A percentile compares a stretch with the other conserved stretches of the same genome.
Evolutionary conservation across 2,888 invertebrate species (phyloP).

Genomic region (Pheosia gnoma): DNA sequence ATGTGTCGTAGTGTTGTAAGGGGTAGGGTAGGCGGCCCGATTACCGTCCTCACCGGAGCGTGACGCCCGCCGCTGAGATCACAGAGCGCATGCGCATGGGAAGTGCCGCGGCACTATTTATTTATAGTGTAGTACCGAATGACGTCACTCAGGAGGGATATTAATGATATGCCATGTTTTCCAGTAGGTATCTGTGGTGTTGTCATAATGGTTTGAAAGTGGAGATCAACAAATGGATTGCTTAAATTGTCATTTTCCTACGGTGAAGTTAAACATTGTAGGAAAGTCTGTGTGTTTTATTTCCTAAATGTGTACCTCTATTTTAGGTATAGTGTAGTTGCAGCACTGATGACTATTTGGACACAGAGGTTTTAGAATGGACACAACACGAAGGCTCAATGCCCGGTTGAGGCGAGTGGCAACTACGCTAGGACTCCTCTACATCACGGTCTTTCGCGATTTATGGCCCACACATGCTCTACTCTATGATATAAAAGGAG

Average conservation of each 20-base stretch:
- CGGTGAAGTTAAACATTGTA: too few relatives aligned
- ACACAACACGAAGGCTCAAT: too few relatives aligned
- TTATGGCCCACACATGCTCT: too few relatives aligned
- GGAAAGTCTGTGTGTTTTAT: too few relatives aligned
- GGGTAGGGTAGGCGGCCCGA: slow-evolving; percentile 70
- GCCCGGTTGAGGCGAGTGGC: too few relatives aligned
- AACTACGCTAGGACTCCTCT: too few relatives aligned
- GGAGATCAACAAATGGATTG: background rate
- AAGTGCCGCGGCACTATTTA: slow-evolving; percentile 58
- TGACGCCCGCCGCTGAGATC: slow-evolving; percentile 81
- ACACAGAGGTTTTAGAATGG: too few relatives aligned
- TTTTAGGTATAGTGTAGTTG: too few relatives aligned
- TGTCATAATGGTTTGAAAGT: slow-evolving; percentile 5
- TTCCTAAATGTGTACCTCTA: too few relatives aligned
- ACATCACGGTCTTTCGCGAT: too few relatives aligned
- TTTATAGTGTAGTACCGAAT: slow-evolving; percentile 37
- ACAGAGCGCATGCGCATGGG: slow-evolving; percentile 55
- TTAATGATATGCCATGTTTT: slow-evolving; percentile 19
- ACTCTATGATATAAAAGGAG: too few relatives aligned
- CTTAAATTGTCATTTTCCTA: background rate
- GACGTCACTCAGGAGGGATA: slow-evolving; percentile 17
- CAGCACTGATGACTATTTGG: too few relatives aligned
- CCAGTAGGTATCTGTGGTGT: slow-evolving; percentile 5
- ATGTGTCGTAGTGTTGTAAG: slow-evolving; percentile 14
- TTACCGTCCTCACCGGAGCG: slow-evolving; percentile 70